Conservation (phyloP, 92 coral and sea anemone species). For the Phymanthus crucifer region DNA sequence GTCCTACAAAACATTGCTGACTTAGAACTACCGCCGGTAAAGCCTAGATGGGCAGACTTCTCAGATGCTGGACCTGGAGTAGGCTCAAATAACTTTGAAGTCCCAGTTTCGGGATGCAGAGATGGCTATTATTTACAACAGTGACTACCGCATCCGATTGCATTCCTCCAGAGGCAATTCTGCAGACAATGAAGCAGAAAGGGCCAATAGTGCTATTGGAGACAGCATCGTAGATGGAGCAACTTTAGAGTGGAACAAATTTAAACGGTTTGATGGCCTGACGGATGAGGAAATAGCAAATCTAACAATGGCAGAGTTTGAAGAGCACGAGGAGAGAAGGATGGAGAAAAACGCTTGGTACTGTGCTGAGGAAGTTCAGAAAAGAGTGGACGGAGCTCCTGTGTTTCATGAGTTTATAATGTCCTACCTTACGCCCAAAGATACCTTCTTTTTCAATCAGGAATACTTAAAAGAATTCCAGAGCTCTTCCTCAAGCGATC, state of each 20-base stretch:
- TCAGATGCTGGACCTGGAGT: slow-evolving; percentile 71
- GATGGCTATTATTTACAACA: slow-evolving; percentile 29
- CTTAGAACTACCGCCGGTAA: slow-evolving; percentile 25
- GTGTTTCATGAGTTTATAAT: slow-evolving; percentile 52
- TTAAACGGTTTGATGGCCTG: slow-evolving; percentile 47
- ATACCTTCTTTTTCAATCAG: slow-evolving; percentile 38
- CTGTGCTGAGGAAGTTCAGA: slow-evolving; percentile 49
- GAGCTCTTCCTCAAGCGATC: no score
- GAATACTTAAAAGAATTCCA: slow-evolving; percentile 31
- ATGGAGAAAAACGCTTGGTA: slow-evolving; percentile 62
- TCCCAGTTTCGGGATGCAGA: slow-evolving; percentile 63
- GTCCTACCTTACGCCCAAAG: slow-evolving; percentile 28
- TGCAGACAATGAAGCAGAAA: slow-evolving; percentile 60
- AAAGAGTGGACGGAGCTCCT: slow-evolving; percentile 65
- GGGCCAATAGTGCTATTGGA: slow-evolving; percentile 61
- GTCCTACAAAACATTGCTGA: neutral
- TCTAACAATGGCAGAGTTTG: slow-evolving; percentile 45
- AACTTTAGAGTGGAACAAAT: slow-evolving; percentile 54
- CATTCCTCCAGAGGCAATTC: slow-evolving; percentile 62
- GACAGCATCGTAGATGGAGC: slow-evolving; percentile 63
- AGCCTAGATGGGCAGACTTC: slow-evolving; percentile 48
- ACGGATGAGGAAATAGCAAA: slow-evolving; percentile 39
- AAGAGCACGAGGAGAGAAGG: slow-evolving; percentile 44
- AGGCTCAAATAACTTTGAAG: slow-evolving; percentile 43
- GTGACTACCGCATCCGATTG: slow-evolving; percentile 39